These are phyloP conservation scores for Apamea anceps DNA, from an alignment of 2,888 invertebrate genomes.

Conservation along the genomic window DNA sequence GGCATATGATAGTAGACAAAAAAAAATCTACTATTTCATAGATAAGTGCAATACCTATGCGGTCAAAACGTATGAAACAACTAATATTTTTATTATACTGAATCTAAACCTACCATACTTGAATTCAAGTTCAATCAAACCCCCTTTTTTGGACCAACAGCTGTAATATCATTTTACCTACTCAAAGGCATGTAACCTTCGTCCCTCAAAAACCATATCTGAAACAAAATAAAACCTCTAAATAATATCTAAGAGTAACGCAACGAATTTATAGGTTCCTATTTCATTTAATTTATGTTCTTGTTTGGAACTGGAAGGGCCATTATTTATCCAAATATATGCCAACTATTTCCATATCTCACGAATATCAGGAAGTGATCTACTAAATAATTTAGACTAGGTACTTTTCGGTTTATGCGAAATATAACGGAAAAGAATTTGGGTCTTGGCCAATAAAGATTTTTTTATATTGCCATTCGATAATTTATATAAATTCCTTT, in stretches of 20 bases:
- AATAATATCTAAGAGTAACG: constrained; percentile 10
- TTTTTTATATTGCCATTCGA: not conserved
- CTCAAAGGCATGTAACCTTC: not conserved
- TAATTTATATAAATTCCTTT: not conserved
- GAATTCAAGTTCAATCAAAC: not conserved
- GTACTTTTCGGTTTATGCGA: not conserved
- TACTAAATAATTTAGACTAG: constrained; percentile 40
- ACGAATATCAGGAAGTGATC: constrained; percentile 30
- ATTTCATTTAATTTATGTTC: constrained; percentile 50
- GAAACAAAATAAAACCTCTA: constrained; percentile 9
- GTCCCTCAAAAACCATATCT: not conserved
- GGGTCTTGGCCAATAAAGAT: constrained; percentile 17
- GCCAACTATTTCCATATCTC: constrained; percentile 39
- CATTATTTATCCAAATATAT: constrained; percentile 41
- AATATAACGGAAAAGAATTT: constrained; percentile 7
- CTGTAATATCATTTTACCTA: too few species aligned
- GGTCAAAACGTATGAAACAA: too few species aligned
- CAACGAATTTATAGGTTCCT: not conserved
- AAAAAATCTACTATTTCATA: too few species aligned
- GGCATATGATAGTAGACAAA: too few species aligned
- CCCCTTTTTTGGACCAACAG: not conserved
- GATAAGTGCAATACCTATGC: too few species aligned
- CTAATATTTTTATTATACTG: too few species aligned
- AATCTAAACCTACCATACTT: too few species aligned
- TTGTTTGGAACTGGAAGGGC: constrained; percentile 41